These are phyloP conservation scores for Enhydra lutris DNA, from an alignment of 2,113 vertebrate species.

Conservation along the genomic window DNA sequence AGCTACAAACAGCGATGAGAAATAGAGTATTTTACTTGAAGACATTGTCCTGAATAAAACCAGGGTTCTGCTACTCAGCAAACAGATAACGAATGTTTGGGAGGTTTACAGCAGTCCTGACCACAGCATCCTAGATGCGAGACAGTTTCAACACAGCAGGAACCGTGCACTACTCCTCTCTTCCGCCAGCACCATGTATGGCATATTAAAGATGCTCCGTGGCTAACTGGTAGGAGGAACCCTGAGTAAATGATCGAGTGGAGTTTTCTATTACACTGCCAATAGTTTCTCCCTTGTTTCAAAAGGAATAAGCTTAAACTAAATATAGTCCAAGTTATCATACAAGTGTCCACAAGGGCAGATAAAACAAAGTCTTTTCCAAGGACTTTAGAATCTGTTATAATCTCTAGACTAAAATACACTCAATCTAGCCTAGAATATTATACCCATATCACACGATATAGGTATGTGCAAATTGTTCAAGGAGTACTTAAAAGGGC, in stretches of 20 bases:
- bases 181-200: background rate
- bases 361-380: background rate
- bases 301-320: background rate
- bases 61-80: background rate
- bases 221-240: background rate
- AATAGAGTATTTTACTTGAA: background rate
- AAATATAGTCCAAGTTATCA: background rate
- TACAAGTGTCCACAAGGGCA: background rate
- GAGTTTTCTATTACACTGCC: background rate
- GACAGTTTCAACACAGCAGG: background rate
- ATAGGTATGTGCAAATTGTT: background rate
- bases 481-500: background rate
- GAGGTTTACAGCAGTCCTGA: background rate
- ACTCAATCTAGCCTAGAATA: background rate
- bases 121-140: background rate
- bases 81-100: background rate
- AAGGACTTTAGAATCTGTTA: background rate
- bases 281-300: background rate
- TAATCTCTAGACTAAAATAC: background rate
- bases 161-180: background rate
- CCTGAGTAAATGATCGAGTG: background rate
- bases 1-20: background rate
- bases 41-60: background rate
- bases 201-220: background rate
- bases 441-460: background rate